Evolutionary conservation across 2,888 invertebrate species (phyloP).

Genomic region (Portevinia maculata): DNA sequence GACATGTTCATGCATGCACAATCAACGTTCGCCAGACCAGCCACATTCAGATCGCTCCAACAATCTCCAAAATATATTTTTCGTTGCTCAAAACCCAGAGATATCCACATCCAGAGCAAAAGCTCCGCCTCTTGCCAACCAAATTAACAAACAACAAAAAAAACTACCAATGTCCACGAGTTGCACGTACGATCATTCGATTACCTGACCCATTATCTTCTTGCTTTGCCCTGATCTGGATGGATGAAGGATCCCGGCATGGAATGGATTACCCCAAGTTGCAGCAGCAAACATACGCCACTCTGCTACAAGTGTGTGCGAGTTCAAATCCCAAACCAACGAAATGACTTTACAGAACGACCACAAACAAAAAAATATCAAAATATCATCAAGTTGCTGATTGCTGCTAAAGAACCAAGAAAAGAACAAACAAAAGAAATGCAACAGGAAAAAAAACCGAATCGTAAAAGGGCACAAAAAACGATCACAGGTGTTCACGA

Average conservation of each 20-base stretch:
- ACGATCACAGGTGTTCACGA: slow-evolving; percentile 77
- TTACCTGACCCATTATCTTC: slow-evolving; percentile 74
- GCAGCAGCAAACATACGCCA: slow-evolving; percentile 10
- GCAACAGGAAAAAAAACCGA: slow-evolving; percentile 41
- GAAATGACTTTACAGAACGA: slow-evolving; percentile 38
- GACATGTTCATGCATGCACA: slow-evolving; percentile 63
- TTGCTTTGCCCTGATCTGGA: slow-evolving; percentile 61
- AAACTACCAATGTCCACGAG: slow-evolving; percentile 60
- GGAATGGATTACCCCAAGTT: slow-evolving; percentile 3
- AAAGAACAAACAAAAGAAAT: slow-evolving; percentile 74
- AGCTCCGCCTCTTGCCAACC: slow-evolving; percentile 34
- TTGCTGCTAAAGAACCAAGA: slow-evolving; percentile 66
- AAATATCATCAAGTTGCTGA: slow-evolving; percentile 72
- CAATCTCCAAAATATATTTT: slow-evolving; percentile 27
- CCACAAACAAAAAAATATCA: slow-evolving; percentile 30
- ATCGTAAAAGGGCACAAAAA: slow-evolving; percentile 75
- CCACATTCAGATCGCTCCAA: slow-evolving; percentile 2
- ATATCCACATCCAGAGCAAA: slow-evolving; percentile 35
- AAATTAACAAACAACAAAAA: neutral
- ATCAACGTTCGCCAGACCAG: slow-evolving; percentile 7
- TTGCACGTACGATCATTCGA: slow-evolving; percentile 74
- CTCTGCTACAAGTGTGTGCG: slow-evolving; percentile 47
- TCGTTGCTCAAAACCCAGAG: slow-evolving; percentile 14
- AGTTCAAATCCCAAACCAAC: slow-evolving; percentile 16
- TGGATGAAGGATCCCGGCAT: too few relatives aligned